Conservation (phyloP, 2,113 vertebrate genomes). For the Sturnus vulgaris region DNA sequence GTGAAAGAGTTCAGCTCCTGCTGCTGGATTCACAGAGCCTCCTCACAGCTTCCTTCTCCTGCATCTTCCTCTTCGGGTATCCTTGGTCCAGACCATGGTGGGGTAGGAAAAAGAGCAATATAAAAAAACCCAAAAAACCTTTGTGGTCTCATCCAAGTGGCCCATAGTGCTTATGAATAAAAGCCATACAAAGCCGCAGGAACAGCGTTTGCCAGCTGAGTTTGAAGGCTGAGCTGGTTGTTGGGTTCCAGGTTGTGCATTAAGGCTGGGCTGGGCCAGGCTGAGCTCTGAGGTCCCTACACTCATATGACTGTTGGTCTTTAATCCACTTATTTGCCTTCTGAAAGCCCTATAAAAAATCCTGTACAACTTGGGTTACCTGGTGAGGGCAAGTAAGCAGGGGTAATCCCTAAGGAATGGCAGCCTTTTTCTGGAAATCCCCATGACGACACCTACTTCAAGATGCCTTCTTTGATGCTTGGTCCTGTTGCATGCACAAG, state of each 20-base stretch:
- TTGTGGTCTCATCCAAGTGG: not conserved
- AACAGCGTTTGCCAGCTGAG: not conserved
- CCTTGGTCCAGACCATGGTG: not conserved
- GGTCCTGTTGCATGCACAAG: not conserved
- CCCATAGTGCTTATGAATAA: not conserved
- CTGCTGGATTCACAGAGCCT: accelerated
- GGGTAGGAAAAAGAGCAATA: not conserved
- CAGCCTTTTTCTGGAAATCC: not conserved
- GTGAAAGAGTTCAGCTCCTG: not conserved
- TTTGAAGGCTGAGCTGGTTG: not conserved
- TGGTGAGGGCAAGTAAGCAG: not conserved
- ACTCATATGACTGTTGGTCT: accelerated
- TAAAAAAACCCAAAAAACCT: not conserved
- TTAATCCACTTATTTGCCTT: not conserved
- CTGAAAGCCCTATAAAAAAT: not conserved
- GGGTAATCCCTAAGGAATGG: not conserved
- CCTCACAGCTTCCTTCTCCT: not conserved
- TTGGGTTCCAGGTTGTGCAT: not conserved
- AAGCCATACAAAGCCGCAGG: not conserved
- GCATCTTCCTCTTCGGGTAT: not conserved
- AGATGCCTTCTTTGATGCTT: not conserved
- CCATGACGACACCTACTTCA: not conserved
- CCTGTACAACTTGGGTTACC: not conserved
- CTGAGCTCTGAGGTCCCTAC: not conserved
- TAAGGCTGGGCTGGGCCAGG: not conserved